A percentile compares a stretch with the other conserved stretches of the same genome.
These are phyloP conservation scores for Scaptomyza graminum DNA, from an alignment of 1,140 invertebrate genomes.

Conservation along the genomic window DNA sequence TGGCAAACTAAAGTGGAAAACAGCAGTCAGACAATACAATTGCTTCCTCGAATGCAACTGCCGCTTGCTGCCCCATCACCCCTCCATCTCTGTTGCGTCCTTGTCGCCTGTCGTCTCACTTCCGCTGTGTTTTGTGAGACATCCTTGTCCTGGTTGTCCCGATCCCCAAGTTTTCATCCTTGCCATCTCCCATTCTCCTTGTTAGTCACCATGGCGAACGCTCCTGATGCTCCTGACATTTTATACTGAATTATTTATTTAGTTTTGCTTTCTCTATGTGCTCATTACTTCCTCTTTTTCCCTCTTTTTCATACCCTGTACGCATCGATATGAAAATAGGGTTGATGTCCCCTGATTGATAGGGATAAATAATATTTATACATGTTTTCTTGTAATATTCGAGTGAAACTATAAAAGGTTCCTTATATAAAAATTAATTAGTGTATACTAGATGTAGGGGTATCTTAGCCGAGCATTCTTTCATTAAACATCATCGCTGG, in stretches of 20 bases:
- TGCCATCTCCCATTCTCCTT: slow-evolving; percentile 1
- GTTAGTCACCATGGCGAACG: slow-evolving; percentile 53
- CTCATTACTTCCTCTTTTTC: slow-evolving; percentile 41
- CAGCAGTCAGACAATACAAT: slow-evolving; percentile 81
- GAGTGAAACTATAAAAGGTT: no score
- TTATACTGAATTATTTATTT: slow-evolving; percentile 82
- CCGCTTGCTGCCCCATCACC: slow-evolving; percentile 1
- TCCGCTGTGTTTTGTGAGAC: slow-evolving; percentile 46
- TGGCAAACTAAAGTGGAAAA: slow-evolving; percentile 76
- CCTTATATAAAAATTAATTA: no score
- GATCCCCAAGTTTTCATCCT: neutral
- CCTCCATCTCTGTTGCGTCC: slow-evolving; percentile 1
- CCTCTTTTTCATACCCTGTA: slow-evolving; percentile 15
- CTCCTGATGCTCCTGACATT: slow-evolving; percentile 67
- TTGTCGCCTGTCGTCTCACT: slow-evolving; percentile 48
- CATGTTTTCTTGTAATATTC: no score
- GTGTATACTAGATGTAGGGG: neutral
- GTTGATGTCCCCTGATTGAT: no score
- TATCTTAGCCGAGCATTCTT: neutral
- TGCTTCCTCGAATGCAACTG: slow-evolving; percentile 78
- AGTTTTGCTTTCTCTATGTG: slow-evolving; percentile 56
- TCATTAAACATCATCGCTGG: neutral
- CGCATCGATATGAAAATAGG: neutral
- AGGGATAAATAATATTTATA: no score
- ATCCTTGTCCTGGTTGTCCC: neutral